phyloP scores from a whole-genome alignment of 2,797 vertebrate genomes.

The Podarcis lilfordi region DNA sequence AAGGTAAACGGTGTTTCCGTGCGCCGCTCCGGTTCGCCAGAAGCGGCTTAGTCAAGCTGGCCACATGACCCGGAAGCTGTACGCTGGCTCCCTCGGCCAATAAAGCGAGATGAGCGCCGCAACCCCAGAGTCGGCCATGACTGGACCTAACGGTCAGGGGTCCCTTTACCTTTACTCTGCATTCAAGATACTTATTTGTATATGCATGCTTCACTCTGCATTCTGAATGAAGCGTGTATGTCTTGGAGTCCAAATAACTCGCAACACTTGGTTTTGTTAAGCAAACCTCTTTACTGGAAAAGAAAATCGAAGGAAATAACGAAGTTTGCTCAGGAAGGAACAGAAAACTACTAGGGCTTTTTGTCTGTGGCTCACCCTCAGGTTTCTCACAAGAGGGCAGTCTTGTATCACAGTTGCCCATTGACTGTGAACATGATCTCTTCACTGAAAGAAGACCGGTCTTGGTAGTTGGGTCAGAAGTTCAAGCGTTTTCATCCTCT shows the following conservation, averaged over 20 bases:
- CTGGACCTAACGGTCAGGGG: too few relatives aligned
- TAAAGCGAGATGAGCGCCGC: too few relatives aligned
- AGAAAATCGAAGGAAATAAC: not conserved
- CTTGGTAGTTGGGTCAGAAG: accelerated
- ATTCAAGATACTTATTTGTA: not conserved
- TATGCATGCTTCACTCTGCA: not conserved
- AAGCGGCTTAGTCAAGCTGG: too few relatives aligned
- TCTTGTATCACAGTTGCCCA: slow-evolving; percentile 43
- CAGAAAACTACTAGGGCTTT: not conserved
- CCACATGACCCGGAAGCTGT: too few relatives aligned
- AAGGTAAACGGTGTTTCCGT: too few relatives aligned
- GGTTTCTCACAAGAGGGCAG: slow-evolving; percentile 63
- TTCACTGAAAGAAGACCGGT: not conserved
- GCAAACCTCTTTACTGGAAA: not conserved
- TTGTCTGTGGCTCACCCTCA: accelerated
- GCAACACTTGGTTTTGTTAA: not conserved
- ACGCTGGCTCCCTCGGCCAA: too few relatives aligned
- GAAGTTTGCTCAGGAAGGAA: not conserved
- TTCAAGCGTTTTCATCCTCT: not conserved
- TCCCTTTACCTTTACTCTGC: not conserved
- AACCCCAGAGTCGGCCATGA: too few relatives aligned
- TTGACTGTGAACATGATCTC: not conserved
- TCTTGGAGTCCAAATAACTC: not conserved
- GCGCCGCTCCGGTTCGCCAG: too few relatives aligned
- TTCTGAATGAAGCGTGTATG: not conserved